Conservation (phyloP, 2,113 vertebrate genomes). For the Upupa epops region DNA sequence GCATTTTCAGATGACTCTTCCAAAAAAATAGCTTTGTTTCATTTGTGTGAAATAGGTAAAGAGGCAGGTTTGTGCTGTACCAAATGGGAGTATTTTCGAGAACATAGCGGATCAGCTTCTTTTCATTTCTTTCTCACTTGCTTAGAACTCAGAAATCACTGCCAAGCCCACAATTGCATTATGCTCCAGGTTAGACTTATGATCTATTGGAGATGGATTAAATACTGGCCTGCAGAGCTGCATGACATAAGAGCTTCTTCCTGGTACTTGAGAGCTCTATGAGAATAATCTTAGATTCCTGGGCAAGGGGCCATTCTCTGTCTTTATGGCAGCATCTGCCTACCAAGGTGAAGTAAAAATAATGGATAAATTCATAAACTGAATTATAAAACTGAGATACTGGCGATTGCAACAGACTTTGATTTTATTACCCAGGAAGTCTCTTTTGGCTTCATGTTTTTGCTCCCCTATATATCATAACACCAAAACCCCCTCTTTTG, state of each 20-base stretch:
- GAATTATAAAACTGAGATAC: not conserved
- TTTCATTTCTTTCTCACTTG: not conserved
- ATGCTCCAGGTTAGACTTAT: not conserved
- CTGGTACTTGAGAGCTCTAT: not conserved
- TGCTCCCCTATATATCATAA: not conserved
- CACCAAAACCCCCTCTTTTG: not conserved
- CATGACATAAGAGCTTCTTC: not conserved
- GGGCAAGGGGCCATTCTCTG: not conserved
- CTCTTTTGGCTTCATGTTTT: not conserved
- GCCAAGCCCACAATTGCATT: constrained; percentile 14
- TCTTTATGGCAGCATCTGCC: not conserved
- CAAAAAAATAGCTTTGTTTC: not conserved
- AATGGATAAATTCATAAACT: not conserved
- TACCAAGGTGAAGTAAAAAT: not conserved
- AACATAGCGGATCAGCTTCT: not conserved
- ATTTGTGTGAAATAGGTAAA: not conserved
- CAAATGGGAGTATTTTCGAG: not conserved
- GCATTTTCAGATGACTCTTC: not conserved
- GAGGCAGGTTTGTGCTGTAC: not conserved
- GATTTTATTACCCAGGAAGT: not conserved
- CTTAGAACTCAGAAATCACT: not conserved
- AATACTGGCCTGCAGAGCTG: not conserved
- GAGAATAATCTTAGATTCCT: not conserved
- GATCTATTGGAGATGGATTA: not conserved
- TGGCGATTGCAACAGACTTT: not conserved